Evolutionary conservation across 2,113 vertebrate genomes (phyloP).

Genomic region (Aix galericulata): DNA sequence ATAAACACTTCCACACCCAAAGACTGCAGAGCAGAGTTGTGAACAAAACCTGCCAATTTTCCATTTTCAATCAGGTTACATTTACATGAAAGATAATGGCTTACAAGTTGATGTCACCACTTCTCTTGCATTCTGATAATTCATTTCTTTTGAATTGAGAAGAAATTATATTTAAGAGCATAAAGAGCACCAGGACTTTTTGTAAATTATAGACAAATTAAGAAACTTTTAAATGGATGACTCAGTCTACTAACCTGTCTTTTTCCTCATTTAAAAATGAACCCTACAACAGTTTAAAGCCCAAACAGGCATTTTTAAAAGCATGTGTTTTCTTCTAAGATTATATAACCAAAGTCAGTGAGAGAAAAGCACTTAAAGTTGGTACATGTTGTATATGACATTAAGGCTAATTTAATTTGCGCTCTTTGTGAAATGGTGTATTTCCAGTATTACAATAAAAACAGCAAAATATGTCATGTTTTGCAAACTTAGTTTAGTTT

Average conservation of each 20-base stretch:
- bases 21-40: background rate
- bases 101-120: background rate
- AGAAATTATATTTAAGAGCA: background rate
- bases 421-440: background rate
- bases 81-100: background rate
- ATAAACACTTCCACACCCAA: background rate
- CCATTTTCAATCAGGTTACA: background rate
- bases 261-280: background rate
- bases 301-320: background rate
- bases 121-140: background rate
- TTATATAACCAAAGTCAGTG: background rate
- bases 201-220: background rate
- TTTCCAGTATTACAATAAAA: background rate
- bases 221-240: background rate
- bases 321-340: background rate
- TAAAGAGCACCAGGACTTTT: background rate
- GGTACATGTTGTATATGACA: background rate
- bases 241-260: background rate
- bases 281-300: background rate
- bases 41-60: background rate
- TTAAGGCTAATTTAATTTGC: slow-evolving; percentile 21
- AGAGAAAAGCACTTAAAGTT: background rate
- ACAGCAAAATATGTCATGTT: background rate
- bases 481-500: background rate
- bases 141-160: background rate